A percentile compares a stretch with the other conserved stretches of the same genome.
phyloP scores from a whole-genome alignment of 1,140 invertebrate species.

The Dendrolimus kikuchii region DNA sequence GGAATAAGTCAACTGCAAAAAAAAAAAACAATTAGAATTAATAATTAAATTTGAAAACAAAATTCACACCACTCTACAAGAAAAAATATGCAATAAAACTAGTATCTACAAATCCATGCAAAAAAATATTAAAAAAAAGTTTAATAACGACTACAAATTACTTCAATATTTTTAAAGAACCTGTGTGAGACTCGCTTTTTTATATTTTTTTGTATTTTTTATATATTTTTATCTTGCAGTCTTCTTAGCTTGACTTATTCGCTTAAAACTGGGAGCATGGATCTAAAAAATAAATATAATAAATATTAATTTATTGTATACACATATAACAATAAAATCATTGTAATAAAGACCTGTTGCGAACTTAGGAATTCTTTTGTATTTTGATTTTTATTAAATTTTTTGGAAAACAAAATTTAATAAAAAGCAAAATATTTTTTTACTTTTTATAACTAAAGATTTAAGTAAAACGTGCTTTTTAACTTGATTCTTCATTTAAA shows the following conservation, averaged over 20 bases:
- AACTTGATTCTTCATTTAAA: no score
- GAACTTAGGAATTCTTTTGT: no score
- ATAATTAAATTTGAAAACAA: slow-evolving; percentile 2
- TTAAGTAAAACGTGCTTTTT: no score
- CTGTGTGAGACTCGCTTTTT: slow-evolving; percentile 39
- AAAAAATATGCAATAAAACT: no score
- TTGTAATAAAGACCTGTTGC: neutral
- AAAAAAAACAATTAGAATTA: slow-evolving; percentile 1
- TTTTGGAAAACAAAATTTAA: no score
- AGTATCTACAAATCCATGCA: slow-evolving; percentile 4
- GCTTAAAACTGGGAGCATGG: slow-evolving; percentile 84
- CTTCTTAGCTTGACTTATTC: slow-evolving; percentile 75
- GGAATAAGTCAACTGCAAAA: slow-evolving; percentile 4
- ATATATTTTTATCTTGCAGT: slow-evolving; percentile 55
- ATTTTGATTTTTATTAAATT: no score
- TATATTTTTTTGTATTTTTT: slow-evolving; percentile 32
- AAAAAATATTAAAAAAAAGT: slow-evolving; percentile 9
- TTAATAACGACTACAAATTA: slow-evolving; percentile 36
- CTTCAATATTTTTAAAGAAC: slow-evolving; percentile 50
- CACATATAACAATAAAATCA: neutral
- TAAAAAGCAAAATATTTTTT: no score
- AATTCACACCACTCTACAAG: slow-evolving; percentile 6
- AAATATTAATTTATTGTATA: neutral
- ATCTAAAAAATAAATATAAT: slow-evolving; percentile 73
- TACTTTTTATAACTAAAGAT: no score